Base-by-base conservation (phyloP, 30 jellyfish, hydroid and myxozoan species). In the Cassiopea xamachana region DNA sequence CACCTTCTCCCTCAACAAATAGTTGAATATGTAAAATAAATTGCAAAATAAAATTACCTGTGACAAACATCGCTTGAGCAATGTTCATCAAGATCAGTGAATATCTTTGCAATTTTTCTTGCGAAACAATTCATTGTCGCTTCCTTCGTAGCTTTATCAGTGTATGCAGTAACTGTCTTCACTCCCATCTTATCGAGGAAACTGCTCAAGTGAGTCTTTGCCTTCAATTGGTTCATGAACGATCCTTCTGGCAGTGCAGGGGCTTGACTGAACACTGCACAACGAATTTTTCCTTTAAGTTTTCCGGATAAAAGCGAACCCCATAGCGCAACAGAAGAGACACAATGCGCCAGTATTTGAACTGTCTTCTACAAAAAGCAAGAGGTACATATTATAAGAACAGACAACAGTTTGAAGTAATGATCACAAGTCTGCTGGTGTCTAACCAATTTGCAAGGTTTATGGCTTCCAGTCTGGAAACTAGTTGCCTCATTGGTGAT, bases 61-160 rank as follows among this genome's bases (percentile, higher is more conserved):
- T 92, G 97, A 77, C 97, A 92, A 1, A 85, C 92, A 80, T 85
- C 91, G 71, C 94, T 92, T 0, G 90, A 60, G 64, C 97, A 92
- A 74, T 82, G 81, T 61, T 92, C 94, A 19, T 92, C 83, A 39
- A 48, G 74, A 68, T 60, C 50, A 1, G 89, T 73, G 13, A 85
- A 77, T 9, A 49, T 6, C 1, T 46, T 77, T 7, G 94, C 75
- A n/a, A 77, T 17, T 1, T 60, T 72, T 43, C 87, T 72, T 7
- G 94, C 83, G 44, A 86, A 78, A 61, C 94, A 92, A 61, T 85
- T 85, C 86, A 92, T 69, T 14, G 84, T 9, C 49, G 61, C 69
- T 16, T 83, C 51, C 13, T 61, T 74, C n/a, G 69, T 75, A 12
- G 78, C 51, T 15, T 86, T 60, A 68, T 85, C 88, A 4, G 93